Conservation (phyloP, 1,140 invertebrate genomes). For the Drosophila trapezifrons region DNA sequence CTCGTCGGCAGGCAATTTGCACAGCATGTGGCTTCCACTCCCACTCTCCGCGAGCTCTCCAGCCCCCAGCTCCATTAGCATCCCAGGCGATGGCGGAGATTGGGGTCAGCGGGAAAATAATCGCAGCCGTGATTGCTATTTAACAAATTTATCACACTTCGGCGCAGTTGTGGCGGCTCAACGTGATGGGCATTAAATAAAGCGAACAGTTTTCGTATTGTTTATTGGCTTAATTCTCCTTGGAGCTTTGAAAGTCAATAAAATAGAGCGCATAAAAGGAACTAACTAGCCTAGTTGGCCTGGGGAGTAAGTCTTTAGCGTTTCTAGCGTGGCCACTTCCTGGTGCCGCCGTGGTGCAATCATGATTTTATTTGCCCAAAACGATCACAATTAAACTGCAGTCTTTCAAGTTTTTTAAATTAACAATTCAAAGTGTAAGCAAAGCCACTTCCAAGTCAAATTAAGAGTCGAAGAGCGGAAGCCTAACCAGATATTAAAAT, state of each 20-base stretch:
- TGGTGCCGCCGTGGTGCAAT: constrained; percentile 10
- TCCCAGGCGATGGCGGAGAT: constrained; percentile 25
- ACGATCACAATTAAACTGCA: constrained; percentile 10
- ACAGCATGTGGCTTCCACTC: constrained; percentile 61
- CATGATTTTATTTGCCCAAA: constrained; percentile 23
- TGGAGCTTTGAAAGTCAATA: constrained; percentile 9
- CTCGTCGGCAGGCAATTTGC: constrained; percentile 66
- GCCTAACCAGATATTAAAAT: not conserved
- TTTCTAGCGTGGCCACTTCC: constrained; percentile 11
- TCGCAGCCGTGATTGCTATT: constrained; percentile 39
- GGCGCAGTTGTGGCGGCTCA: constrained; percentile 37
- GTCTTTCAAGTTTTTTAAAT: constrained; percentile 13
- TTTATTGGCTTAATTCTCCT: constrained; percentile 8
- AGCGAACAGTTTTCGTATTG: constrained; percentile 10
- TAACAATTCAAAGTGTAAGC: constrained; percentile 9
- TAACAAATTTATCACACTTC: constrained; percentile 51
- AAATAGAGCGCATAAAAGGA: constrained; percentile 22
- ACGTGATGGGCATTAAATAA: constrained; percentile 42
- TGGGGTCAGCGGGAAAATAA: constrained; percentile 48
- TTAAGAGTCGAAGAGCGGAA: not conserved
- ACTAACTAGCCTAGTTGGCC: constrained; percentile 1
- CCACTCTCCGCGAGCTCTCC: constrained; percentile 5
- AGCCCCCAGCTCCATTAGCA: constrained; percentile 24
- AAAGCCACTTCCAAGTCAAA: constrained; percentile 7
- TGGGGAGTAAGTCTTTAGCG: constrained; percentile 3